A percentile compares a stretch with the other conserved stretches of the same genome.
These are phyloP conservation scores for Allacma fusca DNA, from an alignment of 2,888 invertebrate genomes.

Conservation along the genomic window DNA sequence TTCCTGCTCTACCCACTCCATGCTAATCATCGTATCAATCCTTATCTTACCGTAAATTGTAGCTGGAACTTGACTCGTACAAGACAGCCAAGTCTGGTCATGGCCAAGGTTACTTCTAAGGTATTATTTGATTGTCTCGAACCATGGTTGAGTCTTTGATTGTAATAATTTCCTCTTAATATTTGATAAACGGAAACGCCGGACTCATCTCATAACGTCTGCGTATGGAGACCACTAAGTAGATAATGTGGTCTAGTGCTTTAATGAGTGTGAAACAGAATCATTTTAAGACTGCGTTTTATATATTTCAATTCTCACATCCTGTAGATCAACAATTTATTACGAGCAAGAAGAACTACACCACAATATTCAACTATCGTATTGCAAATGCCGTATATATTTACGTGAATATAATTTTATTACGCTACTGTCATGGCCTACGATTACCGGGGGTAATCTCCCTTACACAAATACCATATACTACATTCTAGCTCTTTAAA, in stretches of 20 bases:
- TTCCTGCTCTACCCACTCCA: conserved; percentile 41
- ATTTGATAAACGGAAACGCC: conserved; percentile 38
- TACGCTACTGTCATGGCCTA: neutral
- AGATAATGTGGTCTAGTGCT: conserved; percentile 23
- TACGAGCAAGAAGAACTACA: neutral
- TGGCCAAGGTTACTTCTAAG: conserved; percentile 37
- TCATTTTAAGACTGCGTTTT: neutral
- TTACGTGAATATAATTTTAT: conserved; percentile 2
- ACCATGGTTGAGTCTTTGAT: conserved; percentile 22
- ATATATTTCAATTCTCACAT: conserved; percentile 6
- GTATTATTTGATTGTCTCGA: conserved; percentile 29
- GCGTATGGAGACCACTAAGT: conserved; percentile 31
- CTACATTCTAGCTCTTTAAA: neutral
- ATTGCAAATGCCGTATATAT: neutral
- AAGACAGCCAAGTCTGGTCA: conserved; percentile 20
- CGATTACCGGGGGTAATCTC: neutral
- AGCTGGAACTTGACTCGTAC: conserved; percentile 21
- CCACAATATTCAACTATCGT: neutral
- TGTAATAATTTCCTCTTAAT: conserved; percentile 29
- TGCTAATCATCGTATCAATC: conserved; percentile 38
- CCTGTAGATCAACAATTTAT: conserved; percentile 12
- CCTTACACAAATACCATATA: neutral
- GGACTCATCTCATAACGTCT: conserved; percentile 22
- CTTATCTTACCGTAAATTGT: conserved; percentile 32
- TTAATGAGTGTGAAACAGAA: conserved; percentile 31